Evolutionary conservation across 2,113 vertebrate species (phyloP).

Genomic region (Alligator sinensis): DNA sequence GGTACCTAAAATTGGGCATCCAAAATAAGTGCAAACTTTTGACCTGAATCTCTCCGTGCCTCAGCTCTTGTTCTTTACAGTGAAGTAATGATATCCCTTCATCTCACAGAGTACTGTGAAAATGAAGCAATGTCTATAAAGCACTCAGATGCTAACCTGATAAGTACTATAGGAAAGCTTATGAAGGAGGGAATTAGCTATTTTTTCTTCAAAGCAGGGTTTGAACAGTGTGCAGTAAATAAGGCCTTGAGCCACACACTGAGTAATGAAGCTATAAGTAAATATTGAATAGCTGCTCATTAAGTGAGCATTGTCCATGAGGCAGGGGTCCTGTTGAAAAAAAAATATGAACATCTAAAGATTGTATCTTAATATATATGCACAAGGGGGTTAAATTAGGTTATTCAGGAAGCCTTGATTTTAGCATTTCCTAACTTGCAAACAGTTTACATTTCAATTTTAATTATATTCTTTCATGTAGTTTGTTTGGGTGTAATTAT

Average conservation of each 20-base stretch:
- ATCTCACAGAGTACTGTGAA: conserved; percentile 22
- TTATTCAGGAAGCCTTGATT: conserved; percentile 9
- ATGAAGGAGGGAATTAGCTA: conserved; percentile 1
- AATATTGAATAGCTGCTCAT: conserved; percentile 49
- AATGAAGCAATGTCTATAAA: conserved; percentile 14
- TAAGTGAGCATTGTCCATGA: conserved; percentile 40
- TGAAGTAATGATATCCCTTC: conserved; percentile 53
- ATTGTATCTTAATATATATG: conserved; percentile 12
- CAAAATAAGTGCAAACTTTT: conserved; percentile 33
- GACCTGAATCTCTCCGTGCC: conserved; percentile 59
- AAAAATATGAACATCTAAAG: conserved; percentile 11
- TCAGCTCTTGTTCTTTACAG: conserved; percentile 64
- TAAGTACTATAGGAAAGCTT: conserved; percentile 40
- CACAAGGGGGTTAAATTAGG: neutral
- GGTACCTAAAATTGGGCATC: conserved; percentile 36
- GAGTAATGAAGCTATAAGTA: neutral
- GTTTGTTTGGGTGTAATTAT: neutral
- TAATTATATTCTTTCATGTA: neutral
- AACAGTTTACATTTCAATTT: neutral
- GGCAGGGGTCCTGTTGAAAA: conserved; percentile 22
- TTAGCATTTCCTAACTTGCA: neutral
- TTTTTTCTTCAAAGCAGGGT: conserved; percentile 23
- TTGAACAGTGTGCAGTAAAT: neutral
- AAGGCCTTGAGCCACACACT: neutral
- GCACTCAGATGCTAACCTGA: conserved; percentile 22